Base-by-base conservation (phyloP, 2,888 invertebrate species). In the Cheilosia grossa region DNA sequence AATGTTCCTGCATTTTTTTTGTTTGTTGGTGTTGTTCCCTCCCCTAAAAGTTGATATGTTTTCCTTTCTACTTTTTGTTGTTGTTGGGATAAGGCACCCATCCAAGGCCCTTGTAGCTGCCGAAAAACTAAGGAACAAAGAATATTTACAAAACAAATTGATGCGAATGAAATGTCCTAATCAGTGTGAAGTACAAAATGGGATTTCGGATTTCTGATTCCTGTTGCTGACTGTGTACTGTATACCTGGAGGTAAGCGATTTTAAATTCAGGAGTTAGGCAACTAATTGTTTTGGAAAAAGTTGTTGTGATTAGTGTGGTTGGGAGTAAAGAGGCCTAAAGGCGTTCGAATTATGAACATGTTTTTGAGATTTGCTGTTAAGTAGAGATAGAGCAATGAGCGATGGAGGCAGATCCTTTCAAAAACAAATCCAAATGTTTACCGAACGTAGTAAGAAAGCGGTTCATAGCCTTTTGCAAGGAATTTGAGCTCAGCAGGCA, bases 131-230 rank as follows among this genome's bases (percentile, higher is more conserved):
- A 19, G 70, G 59, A 69, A 70, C 81, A 72, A 81, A 61, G 67
- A 42, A 81, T 81, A 81, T 85, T 85, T 81, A 72, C 85, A 85
- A 85, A 85, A 81, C 85, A 85, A 85, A 81, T 85, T 85, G 81
- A 81, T 63, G 81, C 81, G 75, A 85, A 77, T 81, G 85, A 85
- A 85, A 85, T 85, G 81, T 85, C 85, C 85, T 85, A 81, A 85
- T 85, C 85, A 85, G 85, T 47, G 64, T 47, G 74, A 80, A 69
- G 61, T 15, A 27, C 49, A 59, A 80, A 75, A 24, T 64, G 73
- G 66, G 53, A 79, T 69, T 80, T 47, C 58, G 59, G 53, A 79
- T 69, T 80, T 33, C 40, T 40, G 58, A 40, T 40, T 33, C 24
- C 10, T 37, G 58, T 33, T 72, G 24, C 7, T 27, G 21, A 40